Base-by-base conservation (phyloP, 2,888 invertebrate species). In the Busseola fusca region DNA sequence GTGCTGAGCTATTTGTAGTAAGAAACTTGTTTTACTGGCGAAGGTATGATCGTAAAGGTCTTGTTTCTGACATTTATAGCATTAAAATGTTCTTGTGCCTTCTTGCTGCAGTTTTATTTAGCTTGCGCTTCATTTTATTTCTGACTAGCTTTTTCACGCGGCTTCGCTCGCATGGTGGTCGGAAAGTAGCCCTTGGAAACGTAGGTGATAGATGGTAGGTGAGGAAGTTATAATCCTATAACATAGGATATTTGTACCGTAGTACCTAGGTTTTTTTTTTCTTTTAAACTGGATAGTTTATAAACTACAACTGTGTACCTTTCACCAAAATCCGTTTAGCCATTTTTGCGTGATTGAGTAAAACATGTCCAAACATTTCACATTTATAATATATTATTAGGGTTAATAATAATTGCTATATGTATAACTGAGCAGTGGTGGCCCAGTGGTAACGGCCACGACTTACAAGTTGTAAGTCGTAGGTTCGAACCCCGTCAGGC, bases 11-110 rank as follows among this genome's bases (percentile, higher is more conserved):
- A 60, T 64, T 37, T 67, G n/a, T 42, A 63, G 45, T 34, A 27
- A 69, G 50, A 59, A 70, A 76, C 63, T 18, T 70, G 63, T 80
- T 78, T 63, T 56, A 50, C 30, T 56, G 6, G 25, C 6, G n/a
- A 45, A 58, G 21, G 34, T n/a, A 59, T 63, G 18, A 48, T 54
- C 10, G 6, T 25, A 54, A 37, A 75, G 21, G 52, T 9, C 25
- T 60, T 60, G 37, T 3, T 50, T 25, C 12, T 64, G 63, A 30
- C 54, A 27, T 42, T 63, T 27, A 30, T 34, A 21, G n/a, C 34
- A 14, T 6, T 40, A 62, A 48, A 63, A 69, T 10, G 14, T 37
- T 16, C 0, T 58, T 42, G n/a, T n/a, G 3, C n/a, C 6, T 25
- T 25, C 3, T 1, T 37, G 7, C 1, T 12, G 12, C 16, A 25